Percentiles rank a stretch among this genome's conserved stretches.
Evolutionary conservation across 1,140 invertebrate genomes (phyloP).

Genomic region (Panulirus ornatus): DNA sequence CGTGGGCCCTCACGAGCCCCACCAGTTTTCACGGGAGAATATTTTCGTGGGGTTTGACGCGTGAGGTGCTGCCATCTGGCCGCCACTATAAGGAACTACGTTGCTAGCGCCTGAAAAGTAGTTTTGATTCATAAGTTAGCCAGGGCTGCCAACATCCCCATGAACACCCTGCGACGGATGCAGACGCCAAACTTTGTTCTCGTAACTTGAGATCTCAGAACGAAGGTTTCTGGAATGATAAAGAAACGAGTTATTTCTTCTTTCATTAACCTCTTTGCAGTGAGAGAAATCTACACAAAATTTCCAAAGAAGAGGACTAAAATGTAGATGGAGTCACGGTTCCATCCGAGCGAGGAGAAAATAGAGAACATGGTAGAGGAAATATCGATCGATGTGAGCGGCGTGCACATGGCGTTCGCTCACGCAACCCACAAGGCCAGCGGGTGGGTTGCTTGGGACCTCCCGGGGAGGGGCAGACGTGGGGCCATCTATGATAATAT

Average conservation of each 20-base stretch:
- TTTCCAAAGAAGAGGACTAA: neutral
- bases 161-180: slow-evolving; percentile 20
- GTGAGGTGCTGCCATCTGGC: slow-evolving; percentile 56
- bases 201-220: slow-evolving; percentile 47
- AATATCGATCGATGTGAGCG: slow-evolving; percentile 66
- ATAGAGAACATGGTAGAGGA: slow-evolving; percentile 37
- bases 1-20: slow-evolving; percentile 47
- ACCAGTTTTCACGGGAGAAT: neutral
- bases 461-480: slow-evolving; percentile 16
- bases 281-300: neutral
- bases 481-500: slow-evolving; percentile 35
- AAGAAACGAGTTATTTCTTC: neutral
- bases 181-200: slow-evolving; percentile 55
- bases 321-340: neutral
- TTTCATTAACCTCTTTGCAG: slow-evolving; percentile 25
- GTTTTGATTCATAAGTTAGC: slow-evolving; percentile 68
- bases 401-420: slow-evolving; percentile 54
- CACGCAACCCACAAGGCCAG: slow-evolving; percentile 53
- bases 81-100: neutral
- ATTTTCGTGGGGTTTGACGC: slow-evolving; percentile 3
- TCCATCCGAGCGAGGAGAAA: slow-evolving; percentile 28
- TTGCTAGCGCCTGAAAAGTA: slow-evolving; percentile 45
- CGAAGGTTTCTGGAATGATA: slow-evolving; percentile 58
- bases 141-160: slow-evolving; percentile 62
- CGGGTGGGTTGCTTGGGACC: slow-evolving; percentile 63